phyloP scores from a whole-genome alignment of 2,888 invertebrate species.

The Coelogynopora nodosa region DNA sequence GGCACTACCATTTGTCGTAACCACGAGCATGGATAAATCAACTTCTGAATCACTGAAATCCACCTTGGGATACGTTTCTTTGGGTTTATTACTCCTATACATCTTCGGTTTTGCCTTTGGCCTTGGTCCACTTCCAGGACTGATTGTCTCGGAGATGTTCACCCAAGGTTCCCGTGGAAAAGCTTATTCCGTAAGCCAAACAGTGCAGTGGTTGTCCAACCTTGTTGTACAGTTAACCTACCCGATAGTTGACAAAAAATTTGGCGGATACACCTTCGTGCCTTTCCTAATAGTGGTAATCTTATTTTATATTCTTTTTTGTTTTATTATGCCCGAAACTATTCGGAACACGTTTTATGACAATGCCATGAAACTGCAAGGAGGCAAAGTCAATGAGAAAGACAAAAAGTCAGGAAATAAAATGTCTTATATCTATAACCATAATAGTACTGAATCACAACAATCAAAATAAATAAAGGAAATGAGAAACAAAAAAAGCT shows the following conservation, averaged over 20 bases:
- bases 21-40: slow-evolving; percentile 48
- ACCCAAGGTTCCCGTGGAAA: slow-evolving; percentile 79
- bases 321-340: not conserved
- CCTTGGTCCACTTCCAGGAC: slow-evolving; percentile 82
- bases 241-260: slow-evolving; percentile 29
- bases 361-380: no score
- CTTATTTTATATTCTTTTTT: not conserved
- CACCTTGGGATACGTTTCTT: slow-evolving; percentile 65
- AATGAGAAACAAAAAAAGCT: no score
- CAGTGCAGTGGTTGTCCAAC: slow-evolving; percentile 95
- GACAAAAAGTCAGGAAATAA: no score
- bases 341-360: no score
- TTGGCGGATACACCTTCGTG: not conserved
- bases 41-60: not conserved
- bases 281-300: not conserved
- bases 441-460: no score
- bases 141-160: slow-evolving; percentile 85
- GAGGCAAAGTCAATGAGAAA: no score
- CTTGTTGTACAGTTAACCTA: slow-evolving; percentile 94
- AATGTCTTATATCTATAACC: no score
- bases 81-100: slow-evolving; percentile 73
- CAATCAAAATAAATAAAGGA: no score
- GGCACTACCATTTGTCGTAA: slow-evolving; percentile 67
- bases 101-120: slow-evolving; percentile 84
- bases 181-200: slow-evolving; percentile 80